Base-by-base conservation (phyloP, 2,113 vertebrate species). In the Pseudonaja textilis region DNA sequence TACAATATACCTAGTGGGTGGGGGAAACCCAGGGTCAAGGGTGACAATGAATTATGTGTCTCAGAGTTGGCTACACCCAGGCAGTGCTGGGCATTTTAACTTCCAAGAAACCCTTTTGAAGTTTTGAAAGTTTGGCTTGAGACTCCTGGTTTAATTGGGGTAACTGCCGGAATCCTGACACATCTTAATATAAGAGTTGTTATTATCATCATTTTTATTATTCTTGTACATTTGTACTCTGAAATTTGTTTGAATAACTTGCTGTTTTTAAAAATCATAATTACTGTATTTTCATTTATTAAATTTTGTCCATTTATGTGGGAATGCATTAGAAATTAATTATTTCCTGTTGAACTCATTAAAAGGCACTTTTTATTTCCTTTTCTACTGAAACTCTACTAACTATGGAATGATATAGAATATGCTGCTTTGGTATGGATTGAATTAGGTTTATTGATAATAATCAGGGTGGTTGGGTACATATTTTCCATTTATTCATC, bases 211-310 rank as follows among this genome's bases (percentile, higher is more conserved):
- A 18, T 69, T 69, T 69, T 5, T 87, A 59, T 88, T 14, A 91
- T 90, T 92, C 39, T 57, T 0, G 0, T 23, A 93, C 91, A 29
- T 93, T 18, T 18, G 5, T 10, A 56, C 3, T 39, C 93, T 50
- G 0, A 0, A 11, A 93, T 94, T 47, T 92, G 23, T 87, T 81
- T 81, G n/a, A 92, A 89, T 93, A 2, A 57, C 64, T 3, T 0
- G 0, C 47, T 56, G 3, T 3, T 94, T 81, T 92, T 91, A 90
- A 93, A 25, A 42, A 81, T 23, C 20, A 18, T 94, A 89, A 93
- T 85, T 93, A 50, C 47, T 50, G 47, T 50, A 89, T 94, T 93
- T 45, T 23, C 34, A 0, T 87, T 92, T 61, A 94, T 59, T 7
- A 91, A 42, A n/a, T 56, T 90, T 61, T 16, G 81, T 74, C n/a